Base-by-base conservation (phyloP, 2,797 vertebrate species). In the Hybognathus amarus region DNA sequence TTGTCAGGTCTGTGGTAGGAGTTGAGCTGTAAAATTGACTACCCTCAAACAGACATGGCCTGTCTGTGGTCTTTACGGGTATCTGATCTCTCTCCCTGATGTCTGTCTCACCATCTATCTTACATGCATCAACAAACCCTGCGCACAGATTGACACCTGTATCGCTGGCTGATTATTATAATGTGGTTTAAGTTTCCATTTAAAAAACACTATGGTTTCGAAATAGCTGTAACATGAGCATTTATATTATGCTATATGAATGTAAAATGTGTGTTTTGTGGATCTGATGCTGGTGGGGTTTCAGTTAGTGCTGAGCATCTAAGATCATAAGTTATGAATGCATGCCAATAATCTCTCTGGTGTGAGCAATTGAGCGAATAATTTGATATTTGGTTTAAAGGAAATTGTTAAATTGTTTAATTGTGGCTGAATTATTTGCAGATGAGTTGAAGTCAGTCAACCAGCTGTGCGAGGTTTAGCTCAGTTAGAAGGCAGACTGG, bases 1-100 rank as follows among this genome's bases (percentile, higher is more conserved):
- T 96, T 94, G 95, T 95, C 96, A 97, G 96, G 98, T 97, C 95
- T 94, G 96, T 95, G 94, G 95, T 95, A 95, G 91, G 94, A 96
- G 88, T 94, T 94, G 94, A 96, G 96, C 96, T 96, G 97, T 97
- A 97, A 97, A 98, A 98, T 97, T 97, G 97, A 99, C 97, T 96
- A 95, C 94, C 91, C 94, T 96, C 93, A 94, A 95, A 95, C 92
- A 94, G 93, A 94, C 94, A 92, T 91, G 93, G 91, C 91, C 85
- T n/a, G 88, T 93, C 91, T 89, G 89, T 91, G 90, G 90, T n/a
- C 87, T 94, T 94, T 94, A 93, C 92, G 88, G 91, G 68, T 47
- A 47, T n/a, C 68, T 4, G 67, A 74, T 86, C 63, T 80, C 54
- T 89, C 79, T 50, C 13, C 18, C 24, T 30, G n/a, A 6, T 38